phyloP scores from a whole-genome alignment of 2,797 vertebrate genomes.

The Nothura maculosa region DNA sequence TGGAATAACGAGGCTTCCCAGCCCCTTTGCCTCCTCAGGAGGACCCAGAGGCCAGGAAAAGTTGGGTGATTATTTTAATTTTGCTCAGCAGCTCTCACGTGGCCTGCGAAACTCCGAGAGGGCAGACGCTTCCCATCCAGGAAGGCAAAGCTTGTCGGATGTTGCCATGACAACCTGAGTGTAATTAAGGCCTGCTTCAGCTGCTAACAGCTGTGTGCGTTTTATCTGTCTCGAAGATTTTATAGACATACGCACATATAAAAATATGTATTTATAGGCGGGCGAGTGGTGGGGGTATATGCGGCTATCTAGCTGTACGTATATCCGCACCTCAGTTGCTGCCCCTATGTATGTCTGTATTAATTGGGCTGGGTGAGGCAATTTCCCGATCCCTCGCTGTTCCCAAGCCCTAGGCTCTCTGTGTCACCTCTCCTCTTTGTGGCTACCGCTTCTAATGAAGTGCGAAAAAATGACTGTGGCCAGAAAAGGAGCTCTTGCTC shows the following conservation, averaged over 20 bases:
- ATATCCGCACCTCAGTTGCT: background rate
- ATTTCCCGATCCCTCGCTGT: conserved; percentile 61
- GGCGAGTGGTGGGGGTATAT: background rate
- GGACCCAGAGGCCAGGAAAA: conserved; percentile 28
- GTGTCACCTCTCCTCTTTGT: conserved; percentile 3
- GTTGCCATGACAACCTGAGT: conserved; percentile 82
- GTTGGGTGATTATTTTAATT: conserved; percentile 56
- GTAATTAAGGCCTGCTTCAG: conserved; percentile 83
- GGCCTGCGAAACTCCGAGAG: conserved; percentile 10
- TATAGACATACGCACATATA: background rate
- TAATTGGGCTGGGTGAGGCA: background rate
- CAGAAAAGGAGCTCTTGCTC: background rate
- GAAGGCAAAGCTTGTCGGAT: conserved; percentile 79
- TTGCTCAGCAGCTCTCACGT: conserved; percentile 42
- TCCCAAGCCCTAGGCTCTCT: background rate
- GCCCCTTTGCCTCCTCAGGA: background rate
- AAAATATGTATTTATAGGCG: conserved; percentile 20
- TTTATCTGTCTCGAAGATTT: conserved; percentile 79
- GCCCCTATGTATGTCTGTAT: background rate
- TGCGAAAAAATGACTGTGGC: background rate
- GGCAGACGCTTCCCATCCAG: conserved; percentile 68
- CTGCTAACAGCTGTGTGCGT: conserved; percentile 83
- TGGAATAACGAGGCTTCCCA: background rate
- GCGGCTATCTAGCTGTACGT: background rate
- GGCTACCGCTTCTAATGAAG: background rate